Evolutionary conservation across 53 echinoderm and acorn worm species (phyloP), one percentile per base, ranked within the genome.

Genomic region (Paracentrotus lividus): DNA sequence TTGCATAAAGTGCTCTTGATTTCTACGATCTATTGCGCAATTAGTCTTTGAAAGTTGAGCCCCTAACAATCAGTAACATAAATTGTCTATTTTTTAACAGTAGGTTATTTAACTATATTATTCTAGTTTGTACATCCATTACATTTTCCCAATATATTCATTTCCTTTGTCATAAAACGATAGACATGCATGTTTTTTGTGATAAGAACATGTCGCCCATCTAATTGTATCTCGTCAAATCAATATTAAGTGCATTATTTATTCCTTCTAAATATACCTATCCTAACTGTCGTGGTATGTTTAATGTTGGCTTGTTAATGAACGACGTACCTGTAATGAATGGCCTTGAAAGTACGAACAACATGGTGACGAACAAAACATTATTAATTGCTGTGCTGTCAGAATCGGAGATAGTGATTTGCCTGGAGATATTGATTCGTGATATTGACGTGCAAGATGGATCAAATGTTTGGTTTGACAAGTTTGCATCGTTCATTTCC

Each of bases 391-490:
- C 40, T 16, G 20, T 13, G 20, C 1, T 40, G 72, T 72, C 72
- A 38, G 16, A 72, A 20, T 16, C 40, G 72, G 38, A 69, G 69
- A 69, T 36, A 40, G 72, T 72, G 72, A 72, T 72, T 36, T 36
- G 72, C 72, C 72, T 72, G 36, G 20, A 64, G 16, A 72, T 72
- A 72, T 72, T 72, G 72, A 72, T 40, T 36, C 5, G 38, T 72
- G 40, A 6, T 36, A 72, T 72, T 72, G 72, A 72, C 72, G 72
- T 40, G 72, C 72, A 36, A 36, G 20, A 72, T 72, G 72, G 72
- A 72, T 72, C 40, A 72, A 72, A 72, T 72, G 72, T 72, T 72
- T 72, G 40, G 40, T 40, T 69, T 72, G 72, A 72, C 40, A 72
- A 38, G 72, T 14, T 49, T 26, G 32, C 49, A 47, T 51, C 51